phyloP scores from a whole-genome alignment of 2,888 invertebrate genomes.

The Elysia crispata region DNA sequence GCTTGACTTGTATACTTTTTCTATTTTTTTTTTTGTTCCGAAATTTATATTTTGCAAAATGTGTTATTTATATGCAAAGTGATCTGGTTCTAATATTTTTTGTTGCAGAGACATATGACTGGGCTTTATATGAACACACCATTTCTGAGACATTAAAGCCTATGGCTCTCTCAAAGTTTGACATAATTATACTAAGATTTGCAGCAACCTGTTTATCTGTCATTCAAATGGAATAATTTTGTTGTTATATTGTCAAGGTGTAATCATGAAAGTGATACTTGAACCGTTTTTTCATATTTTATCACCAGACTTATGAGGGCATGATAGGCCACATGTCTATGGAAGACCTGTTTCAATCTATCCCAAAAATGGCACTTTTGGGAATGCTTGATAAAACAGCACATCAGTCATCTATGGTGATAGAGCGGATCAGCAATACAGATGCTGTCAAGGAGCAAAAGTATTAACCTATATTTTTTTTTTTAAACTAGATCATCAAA shows the following conservation, averaged over 20 bases:
- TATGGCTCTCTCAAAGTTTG: too few species aligned
- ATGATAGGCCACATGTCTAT: slow-evolving; percentile 40
- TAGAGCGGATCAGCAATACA: slow-evolving; percentile 31
- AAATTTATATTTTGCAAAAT: too few species aligned
- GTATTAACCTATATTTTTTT: slow-evolving; percentile 15
- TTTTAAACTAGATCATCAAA: too few species aligned
- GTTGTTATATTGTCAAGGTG: neutral
- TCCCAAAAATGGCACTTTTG: slow-evolving; percentile 42
- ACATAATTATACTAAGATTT: too few species aligned
- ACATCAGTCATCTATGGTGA: slow-evolving; percentile 5
- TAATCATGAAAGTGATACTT: neutral
- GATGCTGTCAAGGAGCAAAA: slow-evolving; percentile 22
- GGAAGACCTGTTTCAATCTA: slow-evolving; percentile 29
- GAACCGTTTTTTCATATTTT: neutral
- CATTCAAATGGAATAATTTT: neutral
- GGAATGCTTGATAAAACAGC: slow-evolving; percentile 43
- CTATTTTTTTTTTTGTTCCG: too few species aligned
- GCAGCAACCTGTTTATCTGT: neutral
- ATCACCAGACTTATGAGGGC: slow-evolving; percentile 41
- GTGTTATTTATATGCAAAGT: too few species aligned
- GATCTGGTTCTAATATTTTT: too few species aligned
- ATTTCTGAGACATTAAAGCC: too few species aligned
- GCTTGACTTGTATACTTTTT: too few species aligned
- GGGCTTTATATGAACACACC: neutral
- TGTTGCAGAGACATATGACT: neutral